Evolutionary conservation across 2,888 invertebrate species (phyloP).

Genomic region (Leucophenga maculata): DNA sequence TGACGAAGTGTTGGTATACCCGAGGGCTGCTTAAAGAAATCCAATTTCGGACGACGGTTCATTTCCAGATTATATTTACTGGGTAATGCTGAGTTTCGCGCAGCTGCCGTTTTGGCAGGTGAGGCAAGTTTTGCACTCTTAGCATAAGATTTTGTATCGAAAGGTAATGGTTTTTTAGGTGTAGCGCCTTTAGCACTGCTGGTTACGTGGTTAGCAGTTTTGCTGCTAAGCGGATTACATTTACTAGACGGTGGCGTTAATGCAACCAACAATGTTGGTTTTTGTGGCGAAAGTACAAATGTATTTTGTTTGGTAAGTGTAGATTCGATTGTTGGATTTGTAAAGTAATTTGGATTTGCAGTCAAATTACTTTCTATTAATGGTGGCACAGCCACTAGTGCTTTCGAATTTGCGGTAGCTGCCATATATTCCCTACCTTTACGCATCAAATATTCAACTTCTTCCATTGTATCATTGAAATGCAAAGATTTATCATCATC

Average conservation of each 20-base stretch:
- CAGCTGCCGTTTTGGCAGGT: neutral
- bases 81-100: neutral
- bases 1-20: constrained; percentile 42
- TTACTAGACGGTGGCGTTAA: neutral
- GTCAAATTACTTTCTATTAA: neutral
- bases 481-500: constrained; percentile 54
- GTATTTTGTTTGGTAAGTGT: constrained; percentile 48
- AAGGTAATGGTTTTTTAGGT: neutral
- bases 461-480: constrained; percentile 72
- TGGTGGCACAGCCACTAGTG: constrained; percentile 2
- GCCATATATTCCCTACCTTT: constrained; percentile 68
- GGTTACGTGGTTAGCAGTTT: neutral
- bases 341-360: neutral
- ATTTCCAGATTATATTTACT: constrained; percentile 30
- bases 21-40: constrained; percentile 56
- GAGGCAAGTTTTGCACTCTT: constrained; percentile 18
- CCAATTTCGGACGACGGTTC: constrained; percentile 49
- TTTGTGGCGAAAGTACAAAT: constrained; percentile 48
- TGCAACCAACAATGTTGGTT: constrained; percentile 1
- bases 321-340: too few species aligned
- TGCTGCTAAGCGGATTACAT: constrained; percentile 26
- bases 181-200: neutral
- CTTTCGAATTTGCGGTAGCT: constrained; percentile 36
- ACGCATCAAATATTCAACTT: constrained; percentile 72
- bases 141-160: neutral